Evolutionary conservation across 2,113 vertebrate genomes (phyloP).

Genomic region (Chitala chitala): DNA sequence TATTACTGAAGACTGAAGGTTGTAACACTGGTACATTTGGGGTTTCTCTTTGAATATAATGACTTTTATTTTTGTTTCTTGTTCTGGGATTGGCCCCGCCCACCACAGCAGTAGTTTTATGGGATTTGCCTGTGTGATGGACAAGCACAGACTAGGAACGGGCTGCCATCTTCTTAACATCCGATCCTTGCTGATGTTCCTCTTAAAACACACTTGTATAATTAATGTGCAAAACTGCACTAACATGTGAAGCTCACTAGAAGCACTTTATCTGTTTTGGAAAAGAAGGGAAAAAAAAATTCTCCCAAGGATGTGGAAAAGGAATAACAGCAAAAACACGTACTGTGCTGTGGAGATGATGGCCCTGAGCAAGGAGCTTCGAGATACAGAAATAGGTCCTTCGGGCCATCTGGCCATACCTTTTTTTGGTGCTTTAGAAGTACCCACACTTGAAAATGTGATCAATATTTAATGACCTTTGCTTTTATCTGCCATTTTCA

Average conservation of each 20-base stretch:
- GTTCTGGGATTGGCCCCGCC: no score
- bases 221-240: no score
- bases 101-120: no score
- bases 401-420: background rate
- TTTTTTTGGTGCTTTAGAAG: background rate
- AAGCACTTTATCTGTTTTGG: no score
- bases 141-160: background rate
- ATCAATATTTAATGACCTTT: slow-evolving; percentile 16
- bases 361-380: background rate
- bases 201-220: background rate
- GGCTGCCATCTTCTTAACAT: background rate
- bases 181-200: background rate
- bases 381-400: background rate
- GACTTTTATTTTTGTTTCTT: no score
- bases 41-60: no score
- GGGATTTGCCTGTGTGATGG: no score
- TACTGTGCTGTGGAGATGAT: background rate
- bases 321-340: background rate
- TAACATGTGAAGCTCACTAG: no score
- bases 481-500: slow-evolving; percentile 12
- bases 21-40: background rate
- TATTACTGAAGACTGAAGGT: no score
- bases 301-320: no score
- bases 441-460: background rate
- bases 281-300: background rate